Evolutionary conservation across 2,113 vertebrate genomes (phyloP).

Genomic region (Pelmatolapia mariae): DNA sequence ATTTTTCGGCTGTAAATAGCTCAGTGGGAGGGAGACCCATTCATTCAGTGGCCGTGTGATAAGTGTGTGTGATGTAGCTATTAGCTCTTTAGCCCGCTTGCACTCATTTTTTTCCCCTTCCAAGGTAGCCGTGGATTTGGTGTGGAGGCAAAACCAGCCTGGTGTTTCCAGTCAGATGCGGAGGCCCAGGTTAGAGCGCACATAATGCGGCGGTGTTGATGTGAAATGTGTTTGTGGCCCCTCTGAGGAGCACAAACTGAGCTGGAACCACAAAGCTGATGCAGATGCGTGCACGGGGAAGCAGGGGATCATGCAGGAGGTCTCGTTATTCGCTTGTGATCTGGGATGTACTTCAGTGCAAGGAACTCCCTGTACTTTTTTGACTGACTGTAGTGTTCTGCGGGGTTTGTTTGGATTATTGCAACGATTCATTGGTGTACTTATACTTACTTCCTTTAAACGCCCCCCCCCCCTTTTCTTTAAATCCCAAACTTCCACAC

Average conservation of each 20-base stretch:
- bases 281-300: not conserved
- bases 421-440: not conserved
- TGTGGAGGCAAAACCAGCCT: not conserved
- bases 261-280: not conserved
- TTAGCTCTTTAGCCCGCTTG: slow-evolving; percentile 16
- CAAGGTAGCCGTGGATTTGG: not conserved
- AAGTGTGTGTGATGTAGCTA: slow-evolving; percentile 11
- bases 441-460: not conserved
- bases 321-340: not conserved
- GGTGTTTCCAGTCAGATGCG: slow-evolving; percentile 51
- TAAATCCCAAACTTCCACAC: not conserved
- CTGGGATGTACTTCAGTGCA: not conserved
- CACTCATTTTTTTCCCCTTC: not conserved
- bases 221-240: not conserved
- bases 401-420: not conserved
- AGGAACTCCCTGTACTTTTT: not conserved
- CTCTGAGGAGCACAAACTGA: not conserved
- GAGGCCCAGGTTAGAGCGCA: slow-evolving; percentile 56
- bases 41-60: not conserved
- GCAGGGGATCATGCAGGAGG: not conserved
- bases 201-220: slow-evolving; percentile 27
- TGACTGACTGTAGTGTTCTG: not conserved
- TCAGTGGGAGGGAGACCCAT: not conserved
- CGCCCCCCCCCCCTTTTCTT: no score
- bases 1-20: not conserved